Conservation (phyloP, 2,888 invertebrate species). For the Hemaris fuciformis region DNA sequence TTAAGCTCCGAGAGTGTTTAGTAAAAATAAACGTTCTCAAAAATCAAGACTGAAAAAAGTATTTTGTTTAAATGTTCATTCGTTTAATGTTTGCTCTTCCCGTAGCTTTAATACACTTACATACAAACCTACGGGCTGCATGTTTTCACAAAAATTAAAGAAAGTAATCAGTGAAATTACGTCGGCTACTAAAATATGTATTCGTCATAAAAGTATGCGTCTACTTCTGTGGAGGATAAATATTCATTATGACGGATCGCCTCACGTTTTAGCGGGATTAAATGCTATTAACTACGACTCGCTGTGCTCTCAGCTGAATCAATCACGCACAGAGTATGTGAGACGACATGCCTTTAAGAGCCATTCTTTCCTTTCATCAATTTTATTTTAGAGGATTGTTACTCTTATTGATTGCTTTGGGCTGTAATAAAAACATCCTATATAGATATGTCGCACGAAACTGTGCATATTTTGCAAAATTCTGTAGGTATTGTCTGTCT, state of each 20-base stretch:
- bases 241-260: conserved; percentile 79
- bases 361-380: conserved; percentile 22
- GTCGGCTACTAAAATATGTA: conserved; percentile 79
- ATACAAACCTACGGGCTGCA: conserved; percentile 36
- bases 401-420: background rate
- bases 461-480: background rate
- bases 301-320: conserved; percentile 67
- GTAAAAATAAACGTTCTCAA: background rate
- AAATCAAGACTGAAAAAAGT: background rate
- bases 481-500: background rate
- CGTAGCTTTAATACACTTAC: conserved; percentile 69
- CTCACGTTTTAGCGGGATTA: conserved; percentile 79
- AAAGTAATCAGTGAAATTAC: conserved; percentile 80
- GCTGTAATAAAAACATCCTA: background rate
- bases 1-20: background rate
- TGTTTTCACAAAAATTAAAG: conserved; percentile 77
- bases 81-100: conserved; percentile 61
- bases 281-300: conserved; percentile 68
- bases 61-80: conserved; percentile 6
- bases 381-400: background rate
- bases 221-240: conserved; percentile 75
- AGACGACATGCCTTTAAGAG: conserved; percentile 20
- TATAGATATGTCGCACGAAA: too few relatives aligned
- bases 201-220: conserved; percentile 79
- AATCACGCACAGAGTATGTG: conserved; percentile 50